Percentiles rank a stretch among this genome's conserved stretches.
phyloP scores from a whole-genome alignment of 2,888 invertebrate genomes.

The Andrena praecox region DNA sequence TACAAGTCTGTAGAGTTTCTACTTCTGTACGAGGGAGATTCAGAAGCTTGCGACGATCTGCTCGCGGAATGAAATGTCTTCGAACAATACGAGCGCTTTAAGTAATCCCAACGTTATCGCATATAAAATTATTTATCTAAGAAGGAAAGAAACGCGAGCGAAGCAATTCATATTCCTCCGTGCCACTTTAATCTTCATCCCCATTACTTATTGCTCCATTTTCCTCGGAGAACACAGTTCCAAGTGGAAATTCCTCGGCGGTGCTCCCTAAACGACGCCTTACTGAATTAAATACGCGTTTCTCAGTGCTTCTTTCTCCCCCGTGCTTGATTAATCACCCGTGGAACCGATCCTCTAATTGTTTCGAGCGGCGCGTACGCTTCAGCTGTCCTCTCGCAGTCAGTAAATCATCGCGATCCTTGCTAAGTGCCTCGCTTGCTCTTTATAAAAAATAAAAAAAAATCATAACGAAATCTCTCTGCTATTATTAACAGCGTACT shows the following conservation, averaged over 20 bases:
- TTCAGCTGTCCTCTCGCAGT: not conserved
- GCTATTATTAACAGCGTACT: too few relatives aligned
- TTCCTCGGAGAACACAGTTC: not conserved
- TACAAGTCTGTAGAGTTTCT: too few relatives aligned
- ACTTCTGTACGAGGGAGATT: too few relatives aligned
- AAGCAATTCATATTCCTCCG: not conserved
- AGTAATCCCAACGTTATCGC: not conserved
- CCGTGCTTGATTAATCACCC: constrained; percentile 7
- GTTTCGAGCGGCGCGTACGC: not conserved
- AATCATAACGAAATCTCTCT: too few relatives aligned
- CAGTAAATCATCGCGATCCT: not conserved
- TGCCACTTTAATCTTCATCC: constrained; percentile 17
- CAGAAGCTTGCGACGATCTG: too few relatives aligned
- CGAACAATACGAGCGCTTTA: not conserved
- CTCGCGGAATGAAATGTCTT: not conserved
- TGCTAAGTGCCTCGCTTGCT: too few relatives aligned
- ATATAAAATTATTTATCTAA: not conserved
- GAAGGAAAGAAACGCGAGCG: not conserved
- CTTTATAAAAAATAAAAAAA: too few relatives aligned
- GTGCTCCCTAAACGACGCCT: not conserved
- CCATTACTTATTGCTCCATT: constrained; percentile 6
- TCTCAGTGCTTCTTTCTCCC: not conserved
- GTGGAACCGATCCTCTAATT: constrained; percentile 7
- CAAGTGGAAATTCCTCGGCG: not conserved
- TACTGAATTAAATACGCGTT: constrained; percentile 7